These are phyloP conservation scores for Gryllus bimaculatus DNA, from an alignment of 1,140 invertebrate genomes.

Conservation along the genomic window DNA sequence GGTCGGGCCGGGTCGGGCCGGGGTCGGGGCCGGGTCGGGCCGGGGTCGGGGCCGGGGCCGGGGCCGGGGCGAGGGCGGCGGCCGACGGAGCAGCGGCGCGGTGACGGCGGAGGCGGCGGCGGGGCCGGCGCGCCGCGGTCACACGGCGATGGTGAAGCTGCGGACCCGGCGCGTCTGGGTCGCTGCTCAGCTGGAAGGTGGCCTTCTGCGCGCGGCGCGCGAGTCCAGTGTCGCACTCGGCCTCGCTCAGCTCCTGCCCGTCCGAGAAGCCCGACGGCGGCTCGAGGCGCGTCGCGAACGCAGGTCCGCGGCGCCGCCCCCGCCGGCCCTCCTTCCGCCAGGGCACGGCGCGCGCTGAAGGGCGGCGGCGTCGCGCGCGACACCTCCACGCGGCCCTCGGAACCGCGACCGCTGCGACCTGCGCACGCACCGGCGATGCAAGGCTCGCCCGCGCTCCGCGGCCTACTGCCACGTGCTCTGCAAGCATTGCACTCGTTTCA, in stretches of 20 bases:
- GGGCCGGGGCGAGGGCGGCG: too few species aligned
- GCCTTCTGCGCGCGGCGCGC: constrained; percentile 20
- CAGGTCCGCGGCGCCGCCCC: not conserved
- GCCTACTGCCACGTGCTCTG: too few species aligned
- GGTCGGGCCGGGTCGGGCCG: too few species aligned
- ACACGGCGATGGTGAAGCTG: too few species aligned
- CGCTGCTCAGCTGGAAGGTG: not conserved
- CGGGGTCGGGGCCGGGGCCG: too few species aligned
- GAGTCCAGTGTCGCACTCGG: constrained; percentile 29
- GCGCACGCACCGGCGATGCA: not conserved
- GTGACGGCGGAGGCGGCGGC: too few species aligned
- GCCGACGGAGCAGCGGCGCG: too few species aligned
- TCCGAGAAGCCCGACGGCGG: constrained; percentile 30
- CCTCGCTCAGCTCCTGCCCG: constrained; percentile 27
- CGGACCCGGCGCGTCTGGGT: not conserved
- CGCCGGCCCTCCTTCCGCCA: not conserved
- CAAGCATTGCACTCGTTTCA: too few species aligned
- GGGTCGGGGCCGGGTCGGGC: too few species aligned
- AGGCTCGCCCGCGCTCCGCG: not conserved
- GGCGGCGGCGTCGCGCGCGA: not conserved
- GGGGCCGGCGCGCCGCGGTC: too few species aligned
- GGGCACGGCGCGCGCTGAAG: not conserved
- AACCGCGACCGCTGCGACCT: not conserved
- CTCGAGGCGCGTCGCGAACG: constrained; percentile 24
- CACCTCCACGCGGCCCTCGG: not conserved